Evolutionary conservation across 2,113 vertebrate genomes (phyloP).

Genomic region (Muntiacus muntjak): DNA sequence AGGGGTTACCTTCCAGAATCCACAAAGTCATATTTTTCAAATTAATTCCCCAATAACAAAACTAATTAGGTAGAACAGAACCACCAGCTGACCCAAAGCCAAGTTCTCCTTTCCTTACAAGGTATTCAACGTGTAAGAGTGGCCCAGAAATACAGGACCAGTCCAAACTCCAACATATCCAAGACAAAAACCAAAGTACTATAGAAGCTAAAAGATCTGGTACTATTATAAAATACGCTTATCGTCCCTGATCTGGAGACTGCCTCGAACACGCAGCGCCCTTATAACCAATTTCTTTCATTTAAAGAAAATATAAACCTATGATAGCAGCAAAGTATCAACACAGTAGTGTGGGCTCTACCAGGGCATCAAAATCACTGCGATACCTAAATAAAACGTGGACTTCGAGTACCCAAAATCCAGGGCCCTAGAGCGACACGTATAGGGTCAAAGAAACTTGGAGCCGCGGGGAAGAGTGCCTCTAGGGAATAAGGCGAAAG

Average conservation of each 20-base stretch:
- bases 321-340: neutral
- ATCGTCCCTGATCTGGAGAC: neutral
- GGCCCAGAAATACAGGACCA: neutral
- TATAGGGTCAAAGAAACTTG: neutral
- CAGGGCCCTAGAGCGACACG: neutral
- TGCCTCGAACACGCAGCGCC: neutral
- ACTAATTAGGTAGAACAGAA: neutral
- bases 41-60: constrained; percentile 23
- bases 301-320: neutral
- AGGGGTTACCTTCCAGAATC: constrained; percentile 32
- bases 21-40: neutral
- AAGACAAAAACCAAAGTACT: neutral
- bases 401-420: neutral
- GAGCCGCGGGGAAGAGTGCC: neutral
- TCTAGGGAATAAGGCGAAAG: neutral
- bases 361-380: neutral
- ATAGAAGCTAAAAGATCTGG: neutral
- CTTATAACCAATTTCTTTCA: neutral
- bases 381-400: neutral
- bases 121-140: neutral
- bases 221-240: neutral
- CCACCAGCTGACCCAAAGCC: neutral
- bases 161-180: neutral
- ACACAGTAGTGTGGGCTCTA: neutral
- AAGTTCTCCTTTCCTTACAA: neutral